A percentile compares a stretch with the other conserved stretches of the same genome.
Evolutionary conservation across 2,888 invertebrate species (phyloP).

Genomic region (Argyra leucocephala): DNA sequence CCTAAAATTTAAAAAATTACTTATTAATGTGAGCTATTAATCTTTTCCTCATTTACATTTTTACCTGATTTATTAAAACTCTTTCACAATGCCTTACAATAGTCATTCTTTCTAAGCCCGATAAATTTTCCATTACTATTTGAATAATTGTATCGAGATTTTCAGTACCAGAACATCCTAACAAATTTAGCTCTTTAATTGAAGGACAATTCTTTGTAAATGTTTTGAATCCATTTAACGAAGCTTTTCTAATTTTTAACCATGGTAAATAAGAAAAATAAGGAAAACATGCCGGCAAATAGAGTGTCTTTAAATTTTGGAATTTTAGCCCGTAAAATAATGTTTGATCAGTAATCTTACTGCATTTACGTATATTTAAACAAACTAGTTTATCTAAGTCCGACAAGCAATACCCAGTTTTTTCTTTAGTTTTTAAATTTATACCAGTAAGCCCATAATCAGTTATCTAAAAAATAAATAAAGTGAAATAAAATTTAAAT

Average conservation of each 20-base stretch:
- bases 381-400: neutral
- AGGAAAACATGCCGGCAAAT: conserved; percentile 8
- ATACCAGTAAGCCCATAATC: conserved; percentile 7
- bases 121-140: neutral
- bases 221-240: neutral
- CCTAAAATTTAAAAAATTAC: too few species aligned
- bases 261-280: neutral
- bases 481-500: neutral
- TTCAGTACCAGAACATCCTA: neutral
- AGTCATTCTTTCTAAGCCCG: neutral
- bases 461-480: neutral
- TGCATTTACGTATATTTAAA: neutral
- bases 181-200: neutral
- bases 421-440: neutral
- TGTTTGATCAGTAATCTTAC: neutral
- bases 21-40: too few species aligned
- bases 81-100: conserved; percentile 2
- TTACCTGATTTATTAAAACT: neutral
- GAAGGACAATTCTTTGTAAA: conserved; percentile 1
- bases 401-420: neutral
- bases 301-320: neutral
- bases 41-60: too few species aligned
- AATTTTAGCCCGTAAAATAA: neutral
- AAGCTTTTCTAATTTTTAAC: conserved; percentile 5
- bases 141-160: neutral